Conservation (phyloP, 2,113 vertebrate species). For the Pristiophorus japonicus region DNA sequence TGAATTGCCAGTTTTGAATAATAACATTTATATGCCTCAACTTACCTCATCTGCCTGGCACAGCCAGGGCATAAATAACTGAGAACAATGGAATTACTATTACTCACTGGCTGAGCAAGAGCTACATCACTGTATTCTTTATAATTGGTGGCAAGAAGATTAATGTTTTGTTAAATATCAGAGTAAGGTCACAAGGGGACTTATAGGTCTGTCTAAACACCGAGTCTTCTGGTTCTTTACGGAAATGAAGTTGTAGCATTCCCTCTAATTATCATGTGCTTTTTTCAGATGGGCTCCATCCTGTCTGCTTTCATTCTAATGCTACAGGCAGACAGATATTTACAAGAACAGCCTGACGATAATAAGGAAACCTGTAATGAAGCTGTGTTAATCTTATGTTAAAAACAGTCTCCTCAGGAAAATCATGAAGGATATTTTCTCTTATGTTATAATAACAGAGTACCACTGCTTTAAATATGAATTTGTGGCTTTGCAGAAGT, state of each 20-base stretch:
- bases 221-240: slow-evolving; percentile 60
- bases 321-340: slow-evolving; percentile 36
- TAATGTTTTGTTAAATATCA: slow-evolving; percentile 99
- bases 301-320: slow-evolving; percentile 37
- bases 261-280: slow-evolving; percentile 68
- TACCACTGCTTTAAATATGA: neutral
- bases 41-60: slow-evolving; percentile 97
- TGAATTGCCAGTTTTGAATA: slow-evolving; percentile 96
- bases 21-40: slow-evolving; percentile 88
- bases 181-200: slow-evolving; percentile 85
- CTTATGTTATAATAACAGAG: slow-evolving; percentile 33
- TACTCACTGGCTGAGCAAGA: slow-evolving; percentile 69
- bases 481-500: slow-evolving; percentile 8
- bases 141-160: slow-evolving; percentile 98
- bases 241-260: slow-evolving; percentile 59
- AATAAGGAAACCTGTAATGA: slow-evolving; percentile 32
- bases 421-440: slow-evolving; percentile 28
- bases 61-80: slow-evolving; percentile 96
- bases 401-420: slow-evolving; percentile 26
- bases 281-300: slow-evolving; percentile 52
- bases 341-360: slow-evolving; percentile 31
- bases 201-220: slow-evolving; percentile 85
- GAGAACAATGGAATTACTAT: slow-evolving; percentile 97
- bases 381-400: slow-evolving; percentile 34
- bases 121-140: slow-evolving; percentile 92